Evolutionary conservation across 1,140 invertebrate genomes (phyloP), one percentile per base, ranked within the genome.

Genomic region (Orchesella cincta): DNA sequence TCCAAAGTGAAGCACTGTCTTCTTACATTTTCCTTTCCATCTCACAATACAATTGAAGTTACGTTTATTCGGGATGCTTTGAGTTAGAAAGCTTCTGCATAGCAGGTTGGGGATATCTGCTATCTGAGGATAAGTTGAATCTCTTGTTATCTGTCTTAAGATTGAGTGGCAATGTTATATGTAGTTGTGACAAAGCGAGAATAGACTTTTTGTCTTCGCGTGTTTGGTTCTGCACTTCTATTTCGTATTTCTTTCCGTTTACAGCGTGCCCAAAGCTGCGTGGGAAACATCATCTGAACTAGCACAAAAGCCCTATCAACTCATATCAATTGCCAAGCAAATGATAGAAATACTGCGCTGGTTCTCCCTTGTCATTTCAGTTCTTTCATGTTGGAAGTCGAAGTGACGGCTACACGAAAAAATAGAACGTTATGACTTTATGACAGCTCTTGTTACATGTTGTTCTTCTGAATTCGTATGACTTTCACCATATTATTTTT

Each of bases 201-300:
- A 57, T 57, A n/a, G 52, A 3, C 52, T 26, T 57, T 57, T 57
- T 57, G 52, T 57, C 52, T 57, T 57, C 23, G 39, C 52, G 12
- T 57, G 52, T 23, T 46, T 57, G 52, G 8, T 57, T 57, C 8
- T 23, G 14, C 52, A 23, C 52, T 57, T n/a, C 23, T 23, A 14
- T 57, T 57, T 14, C 52, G 8, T n/a, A 8, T 18, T 46, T 18
- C 39, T 46, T 46, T 46, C 18, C 18, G 39, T 46, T 8, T 46
- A 46, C 39, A 57, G 5, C 3, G 52, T 12, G 23, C 52, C 52
- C 52, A 26, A 5, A 57, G 52, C 52, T 57, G 8, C 52, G 52
- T 57, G 52, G 52, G 52, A 57, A 57, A 8, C 52, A 57, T 57
- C 52, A 57, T 57, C 52, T 57, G 52, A 57, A 57, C 52, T 26